phyloP scores from a whole-genome alignment of 2,113 vertebrate species.

The Mesitornis unicolor region DNA sequence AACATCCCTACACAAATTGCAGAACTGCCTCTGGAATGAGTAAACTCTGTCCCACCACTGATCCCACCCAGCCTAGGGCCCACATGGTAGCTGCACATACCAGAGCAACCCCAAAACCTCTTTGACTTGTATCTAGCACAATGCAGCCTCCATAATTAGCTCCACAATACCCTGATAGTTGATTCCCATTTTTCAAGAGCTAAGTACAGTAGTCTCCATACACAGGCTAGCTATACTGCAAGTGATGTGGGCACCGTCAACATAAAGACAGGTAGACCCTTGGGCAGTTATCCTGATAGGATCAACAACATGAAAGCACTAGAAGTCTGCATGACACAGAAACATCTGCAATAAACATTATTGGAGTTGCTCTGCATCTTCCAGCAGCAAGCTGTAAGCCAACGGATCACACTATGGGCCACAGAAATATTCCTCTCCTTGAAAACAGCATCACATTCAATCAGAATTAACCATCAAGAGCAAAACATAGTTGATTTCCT shows the following conservation, averaged over 20 bases:
- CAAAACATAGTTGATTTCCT: not conserved
- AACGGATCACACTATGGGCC: not conserved
- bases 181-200: not conserved
- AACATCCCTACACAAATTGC: not conserved
- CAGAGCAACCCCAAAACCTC: not conserved
- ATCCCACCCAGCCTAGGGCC: not conserved
- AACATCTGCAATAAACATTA: not conserved
- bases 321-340: not conserved
- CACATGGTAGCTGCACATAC: accelerated
- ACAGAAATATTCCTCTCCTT: not conserved
- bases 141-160: not conserved
- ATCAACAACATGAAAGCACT: not conserved
- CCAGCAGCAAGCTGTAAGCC: not conserved
- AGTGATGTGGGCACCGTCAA: too few species aligned
- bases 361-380: not conserved
- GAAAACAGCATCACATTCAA: not conserved
- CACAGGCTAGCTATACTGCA: accelerated
- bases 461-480: not conserved
- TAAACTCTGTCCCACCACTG: not conserved
- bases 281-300: not conserved
- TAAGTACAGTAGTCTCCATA: not conserved
- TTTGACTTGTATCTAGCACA: not conserved
- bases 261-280: not conserved
- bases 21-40: not conserved
- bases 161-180: accelerated